Base-by-base conservation (phyloP, 2,888 invertebrate genomes). In the Synergus gifuensis region DNA sequence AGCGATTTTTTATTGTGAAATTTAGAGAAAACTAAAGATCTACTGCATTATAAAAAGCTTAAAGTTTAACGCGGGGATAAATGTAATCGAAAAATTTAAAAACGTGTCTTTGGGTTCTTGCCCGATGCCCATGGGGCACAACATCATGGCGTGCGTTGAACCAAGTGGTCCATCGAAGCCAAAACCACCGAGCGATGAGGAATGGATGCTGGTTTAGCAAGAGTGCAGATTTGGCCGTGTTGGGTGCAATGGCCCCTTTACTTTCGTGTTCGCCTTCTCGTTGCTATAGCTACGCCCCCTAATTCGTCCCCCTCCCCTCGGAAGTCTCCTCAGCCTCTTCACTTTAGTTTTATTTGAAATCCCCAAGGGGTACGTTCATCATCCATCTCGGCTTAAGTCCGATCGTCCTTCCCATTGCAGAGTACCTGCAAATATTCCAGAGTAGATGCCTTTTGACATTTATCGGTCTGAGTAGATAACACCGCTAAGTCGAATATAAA, bases 241-340 rank as follows among this genome's bases (percentile, higher is more conserved):
- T 86, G 90, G 86, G 92, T 91, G 91, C 92, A 92, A 91, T 88
- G 91, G 90, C 91, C 91, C 87, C 90, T 89, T 88, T 81, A 81
- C 86, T 86, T 86, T 90, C 86, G 84, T 85, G 85, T 87, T 88
- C 84, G 86, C 84, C 85, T 88, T 88, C 86, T 86, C 86, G 90
- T 89, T 89, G 87, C 89, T 89, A 88, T 88, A 90, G 88, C 85
- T 89, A 88, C 88, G 88, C 87, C 86, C 86, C 83, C 88, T 87
- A 84, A 87, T 88, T 85, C 86, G 86, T 82, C 78, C 82, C 84
- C 82, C 83, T 83, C 82, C 85, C 82, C 81, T 83, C 83, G 82
- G 78, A 83, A 83, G 82, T 83, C 83, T 83, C 78, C 83, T 81
- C 85, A 83, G 80, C 83, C 85, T 85, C 83, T 83, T 89, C 86